Evolutionary conservation across 2,113 vertebrate species (phyloP).

Genomic region (Phocoena sinus): DNA sequence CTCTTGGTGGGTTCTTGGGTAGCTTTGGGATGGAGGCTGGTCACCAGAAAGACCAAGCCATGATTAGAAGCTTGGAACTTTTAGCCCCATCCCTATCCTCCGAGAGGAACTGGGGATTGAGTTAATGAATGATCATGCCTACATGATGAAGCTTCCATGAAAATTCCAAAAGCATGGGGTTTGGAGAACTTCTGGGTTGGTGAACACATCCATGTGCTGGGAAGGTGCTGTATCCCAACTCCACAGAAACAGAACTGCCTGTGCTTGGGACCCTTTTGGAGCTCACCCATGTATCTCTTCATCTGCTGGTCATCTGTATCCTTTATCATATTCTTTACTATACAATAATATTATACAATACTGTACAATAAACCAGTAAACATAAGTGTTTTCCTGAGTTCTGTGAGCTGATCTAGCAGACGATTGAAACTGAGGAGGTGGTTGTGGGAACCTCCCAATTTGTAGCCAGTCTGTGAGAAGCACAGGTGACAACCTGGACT

Average conservation of each 20-base stretch:
- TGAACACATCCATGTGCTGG: neutral
- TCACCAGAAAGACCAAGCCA: neutral
- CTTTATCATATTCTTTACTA: neutral
- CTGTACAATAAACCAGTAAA: neutral
- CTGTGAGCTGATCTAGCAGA: neutral
- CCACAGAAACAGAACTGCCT: neutral
- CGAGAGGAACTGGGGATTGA: neutral
- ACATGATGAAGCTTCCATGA: neutral
- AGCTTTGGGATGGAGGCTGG: neutral
- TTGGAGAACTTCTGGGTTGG: neutral
- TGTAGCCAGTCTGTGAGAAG: neutral
- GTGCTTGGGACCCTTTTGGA: neutral
- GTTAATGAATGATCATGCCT: neutral
- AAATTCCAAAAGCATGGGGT: neutral
- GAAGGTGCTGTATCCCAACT: neutral
- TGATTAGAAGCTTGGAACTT: neutral
- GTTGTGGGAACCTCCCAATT: neutral
- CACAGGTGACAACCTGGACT: neutral
- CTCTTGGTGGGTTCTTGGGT: neutral
- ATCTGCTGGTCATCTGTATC: neutral
- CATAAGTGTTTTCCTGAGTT: neutral
- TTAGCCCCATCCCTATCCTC: neutral
- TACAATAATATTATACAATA: neutral
- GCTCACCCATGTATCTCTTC: neutral
- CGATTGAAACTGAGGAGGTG: neutral